Base-by-base conservation (phyloP, 2,888 invertebrate species). In the Agrilus cyanescens region DNA sequence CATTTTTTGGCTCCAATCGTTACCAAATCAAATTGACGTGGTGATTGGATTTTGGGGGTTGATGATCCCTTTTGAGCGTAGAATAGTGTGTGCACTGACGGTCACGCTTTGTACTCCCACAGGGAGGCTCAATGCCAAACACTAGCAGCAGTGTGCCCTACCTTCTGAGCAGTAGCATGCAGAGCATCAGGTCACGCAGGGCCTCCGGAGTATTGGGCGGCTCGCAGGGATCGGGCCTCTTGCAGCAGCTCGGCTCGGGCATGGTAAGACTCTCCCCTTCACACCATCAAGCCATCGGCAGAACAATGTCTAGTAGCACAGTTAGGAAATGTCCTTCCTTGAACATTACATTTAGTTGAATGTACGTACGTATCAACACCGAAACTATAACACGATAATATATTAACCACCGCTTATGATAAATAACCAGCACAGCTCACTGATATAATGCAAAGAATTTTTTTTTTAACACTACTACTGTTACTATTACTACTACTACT, bases 71-170 rank as follows among this genome's bases (percentile, higher is more conserved):
- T 10, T 25, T 25, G 25, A 10, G 10, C 10, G 25, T 25, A 25
- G 25, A 25, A 25, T 25, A 25, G 25, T 10, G 10, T 10, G 8
- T 37, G 32, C 41, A 41, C 45, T 29, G 37, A 43, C 34, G 40
- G 37, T 45, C 41, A 43, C 42, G 43, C 38, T 43, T 38, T 37
- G 38, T 41, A 25, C 25, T 25, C 61, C 68, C 69, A 49, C 74
- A 88, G 88, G 85, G 86, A 60, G 86, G 86, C 57, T 87, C 87
- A 54, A 84, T 88, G 85, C 88, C 89, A 58, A 88, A 87, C 66
- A 87, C 88, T 47, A 86, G 87, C 58, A 85, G 84, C 69, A 87
- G 86, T 67, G 87, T 88, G 51, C 88, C 88, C 53, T 86, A 85
- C 68, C 73, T 89, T 68, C 73, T 86, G 59, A 83, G 84, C 56